Evolutionary conservation across 1,140 invertebrate species (phyloP), one percentile per base, ranked within the genome.

Genomic region (Hyphantria cunea): DNA sequence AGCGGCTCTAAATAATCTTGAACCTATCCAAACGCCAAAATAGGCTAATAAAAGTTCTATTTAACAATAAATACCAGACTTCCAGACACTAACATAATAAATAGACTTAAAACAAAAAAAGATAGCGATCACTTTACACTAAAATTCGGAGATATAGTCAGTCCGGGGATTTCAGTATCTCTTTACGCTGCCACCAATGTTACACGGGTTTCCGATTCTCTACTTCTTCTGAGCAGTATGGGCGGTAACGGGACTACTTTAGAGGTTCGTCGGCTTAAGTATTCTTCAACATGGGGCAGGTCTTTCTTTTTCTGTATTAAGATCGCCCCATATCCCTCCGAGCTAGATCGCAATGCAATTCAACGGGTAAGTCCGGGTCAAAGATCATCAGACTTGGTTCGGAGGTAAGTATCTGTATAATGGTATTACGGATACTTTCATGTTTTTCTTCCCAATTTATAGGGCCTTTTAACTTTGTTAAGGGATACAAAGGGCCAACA

Each of bases 221-320:
- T n/a, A n/a, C n/a, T n/a, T n/a, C n/a, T n/a, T n/a, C n/a, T n/a
- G n/a, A n/a, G n/a, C n/a, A n/a, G n/a, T 82, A 87, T 15, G 75
- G 82, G 7, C 66, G 67, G 44, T 80, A 88, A 32, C 70, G 72
- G 9, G 64, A 64, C 82, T 0, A 64, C 51, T 0, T 80, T 70
- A 0, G 70, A 54, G 0, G 80, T 81, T 13, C 76, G 81, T 70
- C 92, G 92, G 80, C 74, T 86, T 76, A 68, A 80, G 66, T 72
- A 77, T 65, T 86, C 78, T 65, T 86, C 69, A 64, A 81, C 80
- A 90, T 86, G 93, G 64, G 92, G 84, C 60, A 79, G 72, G 66
- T 86, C 75, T 37, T 84, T 67, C 33, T 78, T 69, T 59, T 66
- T 77, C 64, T 91, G 87, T 9, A 85, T 45, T 5, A 86, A 45